These are phyloP conservation scores for Acleris emargana DNA, from an alignment of 2,888 invertebrate genomes.

Conservation along the genomic window DNA sequence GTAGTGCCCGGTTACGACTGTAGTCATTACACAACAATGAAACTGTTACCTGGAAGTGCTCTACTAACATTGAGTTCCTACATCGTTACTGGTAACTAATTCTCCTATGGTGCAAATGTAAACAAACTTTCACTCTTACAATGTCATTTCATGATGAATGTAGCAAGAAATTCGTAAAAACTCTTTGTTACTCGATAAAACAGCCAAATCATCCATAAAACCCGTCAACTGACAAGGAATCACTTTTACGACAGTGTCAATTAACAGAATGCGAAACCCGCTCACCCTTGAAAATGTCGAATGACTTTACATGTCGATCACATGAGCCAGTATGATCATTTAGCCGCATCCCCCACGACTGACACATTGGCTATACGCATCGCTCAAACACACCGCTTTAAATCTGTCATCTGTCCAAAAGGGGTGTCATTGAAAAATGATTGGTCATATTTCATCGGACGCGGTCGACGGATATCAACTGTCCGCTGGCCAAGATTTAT, in stretches of 20 bases:
- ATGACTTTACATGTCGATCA: conserved; percentile 43
- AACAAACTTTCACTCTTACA: no score
- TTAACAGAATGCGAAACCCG: conserved; percentile 18
- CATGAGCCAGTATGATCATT: conserved; percentile 57
- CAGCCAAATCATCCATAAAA: conserved; percentile 17
- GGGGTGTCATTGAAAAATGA: conserved; percentile 69
- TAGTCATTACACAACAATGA: no score
- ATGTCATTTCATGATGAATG: no score
- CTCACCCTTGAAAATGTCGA: conserved; percentile 32
- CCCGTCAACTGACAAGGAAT: conserved; percentile 14
- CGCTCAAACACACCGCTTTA: conserved; percentile 61
- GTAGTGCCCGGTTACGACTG: no score
- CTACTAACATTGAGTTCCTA: no score
- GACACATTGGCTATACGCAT: conserved; percentile 62
- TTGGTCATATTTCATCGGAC: conserved; percentile 56
- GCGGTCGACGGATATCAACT: conserved; percentile 15
- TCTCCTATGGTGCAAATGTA: no score
- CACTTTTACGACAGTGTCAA: conserved; percentile 25
- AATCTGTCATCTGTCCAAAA: conserved; percentile 60
- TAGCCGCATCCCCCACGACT: conserved; percentile 60
- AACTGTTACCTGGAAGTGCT: neutral
- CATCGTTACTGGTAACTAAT: no score
- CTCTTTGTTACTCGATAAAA: neutral
- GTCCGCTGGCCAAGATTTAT: conserved; percentile 20
- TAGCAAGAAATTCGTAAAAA: no score